Evolutionary conservation across 2,113 vertebrate species (phyloP), one percentile per base, ranked within the genome.

Genomic region (Silurus glanis): DNA sequence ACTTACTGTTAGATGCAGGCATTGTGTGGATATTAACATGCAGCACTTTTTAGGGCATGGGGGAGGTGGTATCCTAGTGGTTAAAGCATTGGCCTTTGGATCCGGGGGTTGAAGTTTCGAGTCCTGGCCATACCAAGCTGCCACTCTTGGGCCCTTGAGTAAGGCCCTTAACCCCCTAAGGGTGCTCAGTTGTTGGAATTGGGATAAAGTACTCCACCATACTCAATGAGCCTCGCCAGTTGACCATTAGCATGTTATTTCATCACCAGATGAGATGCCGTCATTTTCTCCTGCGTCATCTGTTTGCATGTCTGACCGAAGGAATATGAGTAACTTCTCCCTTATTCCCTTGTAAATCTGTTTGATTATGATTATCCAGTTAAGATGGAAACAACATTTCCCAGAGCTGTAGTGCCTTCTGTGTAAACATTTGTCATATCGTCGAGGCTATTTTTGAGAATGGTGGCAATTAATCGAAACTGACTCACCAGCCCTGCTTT

Each of bases 341-440:
- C 69, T 53, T 45, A n/a, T 53, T 56, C 37, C 16, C 13, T 51
- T 51, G 8, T 64, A 51, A 25, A 14, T 56, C 59, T 83, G 47
- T 85, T 80, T 58, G 49, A 62, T 45, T 25, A 25, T n/a, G 61
- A 16, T 66, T 49, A 86, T 72, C 79, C 19, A 49, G 59, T 51
- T 59, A 53, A 58, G 59, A 21, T n/a, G 51, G 49, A 81, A 86
- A 81, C 37, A 86, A 86, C 81, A 80, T 74, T 80, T 85, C 69
- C 37, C 59, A 67, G 72, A 86, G 74, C 80, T 89, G 81, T 45
- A 83, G 49, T 80, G 75, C 58, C 47, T 14, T 64, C 67, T 6
- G 72, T 55, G 62, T 58, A 47, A 84, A 80, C 66, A 84, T 84
- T 84, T 84, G 69, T 76, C 80, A 55, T 61, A 37, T 51, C 76